Conservation (phyloP, 2,888 invertebrate genomes). For the Meliscaeva auricollis region DNA sequence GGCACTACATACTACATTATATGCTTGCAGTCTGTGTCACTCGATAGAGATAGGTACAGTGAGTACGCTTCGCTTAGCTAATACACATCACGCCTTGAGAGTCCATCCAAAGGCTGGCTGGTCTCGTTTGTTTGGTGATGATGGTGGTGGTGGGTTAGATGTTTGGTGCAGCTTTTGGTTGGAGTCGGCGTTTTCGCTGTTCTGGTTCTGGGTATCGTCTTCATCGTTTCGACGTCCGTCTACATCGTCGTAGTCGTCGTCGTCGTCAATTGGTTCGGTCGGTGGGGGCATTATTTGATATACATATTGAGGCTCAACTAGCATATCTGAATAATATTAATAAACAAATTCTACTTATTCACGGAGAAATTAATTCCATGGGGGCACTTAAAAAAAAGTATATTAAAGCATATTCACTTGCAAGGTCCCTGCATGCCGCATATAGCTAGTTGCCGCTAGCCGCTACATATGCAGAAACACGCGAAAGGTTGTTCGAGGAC, state of each 20-base stretch:
- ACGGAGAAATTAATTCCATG: constrained; percentile 62
- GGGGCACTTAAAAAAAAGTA: constrained; percentile 11
- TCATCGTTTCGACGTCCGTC: not conserved
- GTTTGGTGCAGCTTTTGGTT: constrained; percentile 6
- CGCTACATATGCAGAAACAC: constrained; percentile 29
- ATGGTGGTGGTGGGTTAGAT: not conserved
- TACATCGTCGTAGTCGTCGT: not conserved
- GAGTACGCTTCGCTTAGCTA: constrained; percentile 9
- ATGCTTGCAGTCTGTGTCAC: constrained; percentile 55
- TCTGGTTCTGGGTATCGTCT: not conserved
- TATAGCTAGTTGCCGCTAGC: not conserved
- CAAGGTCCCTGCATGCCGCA: constrained; percentile 6
- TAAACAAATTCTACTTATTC: constrained; percentile 62
- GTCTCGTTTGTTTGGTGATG: not conserved
- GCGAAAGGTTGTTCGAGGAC: constrained; percentile 57
- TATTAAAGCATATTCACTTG: not conserved
- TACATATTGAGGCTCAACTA: constrained; percentile 30
- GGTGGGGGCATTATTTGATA: constrained; percentile 12
- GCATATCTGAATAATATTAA: constrained; percentile 66
- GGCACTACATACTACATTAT: constrained; percentile 10
- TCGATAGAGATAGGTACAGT: constrained; percentile 33
- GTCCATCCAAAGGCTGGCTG: constrained; percentile 46
- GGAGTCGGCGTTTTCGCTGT: constrained; percentile 7
- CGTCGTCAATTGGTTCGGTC: constrained; percentile 49
- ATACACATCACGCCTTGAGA: constrained; percentile 16